phyloP scores from a whole-genome alignment of 2,113 vertebrate genomes.

The Eulemur rufifrons region DNA sequence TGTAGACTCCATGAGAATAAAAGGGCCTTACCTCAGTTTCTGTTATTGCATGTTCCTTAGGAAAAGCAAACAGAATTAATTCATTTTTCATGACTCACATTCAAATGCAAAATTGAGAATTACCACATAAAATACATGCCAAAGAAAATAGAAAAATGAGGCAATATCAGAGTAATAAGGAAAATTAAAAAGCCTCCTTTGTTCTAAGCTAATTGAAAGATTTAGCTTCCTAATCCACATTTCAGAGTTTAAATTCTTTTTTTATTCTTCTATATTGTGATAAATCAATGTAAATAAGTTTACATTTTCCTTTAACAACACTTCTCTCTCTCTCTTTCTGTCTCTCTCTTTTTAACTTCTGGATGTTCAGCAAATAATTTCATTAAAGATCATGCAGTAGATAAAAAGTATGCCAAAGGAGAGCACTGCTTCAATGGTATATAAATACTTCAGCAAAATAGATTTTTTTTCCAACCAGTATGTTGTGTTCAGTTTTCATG shows the following conservation, averaged over 20 bases:
- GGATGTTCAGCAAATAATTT: neutral
- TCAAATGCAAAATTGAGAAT: neutral
- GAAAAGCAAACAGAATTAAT: neutral
- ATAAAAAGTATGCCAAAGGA: neutral
- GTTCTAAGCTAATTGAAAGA: neutral
- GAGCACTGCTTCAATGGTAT: neutral
- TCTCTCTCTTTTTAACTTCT: neutral
- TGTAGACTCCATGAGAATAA: neutral
- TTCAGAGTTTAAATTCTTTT: neutral
- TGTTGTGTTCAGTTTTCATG: neutral
- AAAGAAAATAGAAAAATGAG: neutral
- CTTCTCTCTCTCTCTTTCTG: neutral
- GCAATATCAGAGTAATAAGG: neutral
- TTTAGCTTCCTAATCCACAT: neutral
- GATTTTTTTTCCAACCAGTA: neutral
- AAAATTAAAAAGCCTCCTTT: neutral
- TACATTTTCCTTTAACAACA: neutral
- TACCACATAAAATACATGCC: neutral
- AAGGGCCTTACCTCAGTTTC: neutral
- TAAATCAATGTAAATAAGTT: neutral
- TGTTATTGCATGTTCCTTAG: neutral
- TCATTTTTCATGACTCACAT: slow-evolving; percentile 8
- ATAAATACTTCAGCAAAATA: neutral
- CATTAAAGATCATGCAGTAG: neutral
- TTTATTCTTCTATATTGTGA: neutral